Evolutionary conservation across 2,888 invertebrate species (phyloP), one percentile per base, ranked within the genome.

Genomic region (Xestia rhomboidea): DNA sequence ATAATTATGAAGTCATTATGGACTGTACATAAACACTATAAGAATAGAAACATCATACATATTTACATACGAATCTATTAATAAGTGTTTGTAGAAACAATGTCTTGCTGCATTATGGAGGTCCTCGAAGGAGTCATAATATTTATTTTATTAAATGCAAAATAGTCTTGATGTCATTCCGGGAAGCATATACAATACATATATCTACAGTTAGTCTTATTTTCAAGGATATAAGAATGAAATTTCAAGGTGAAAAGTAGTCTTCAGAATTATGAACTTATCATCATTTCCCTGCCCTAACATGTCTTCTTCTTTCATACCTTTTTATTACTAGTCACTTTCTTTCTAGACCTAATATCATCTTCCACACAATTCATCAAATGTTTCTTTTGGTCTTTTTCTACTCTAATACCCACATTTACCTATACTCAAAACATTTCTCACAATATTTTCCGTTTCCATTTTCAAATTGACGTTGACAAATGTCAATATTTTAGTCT

Each of bases 1-100:
- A 77, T 68, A 15, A 82, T 82, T 81, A 82, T 38, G 49, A 34
- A 62, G 63, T 70, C 57, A 72, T 82, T 73, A 70, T n/a, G 38
- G n/a, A 66, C 60, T 13, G 73, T 68, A 66, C 64, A 64, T 27
- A 77, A 77, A 49, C 38, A 64, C 24, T 30, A 10, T 73, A n/a
- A 62, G 75, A 82, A 83, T 79, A 79, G 62, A 82, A 79, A 75
- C 34, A 63, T 15, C 38, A 41, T 41, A 63, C 49, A 41, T 27
- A 83, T 74, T 71, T 60, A 74, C 67, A 83, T 68, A 76, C 18
- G 34, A 49, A 68, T 68, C 68, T 79, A 79, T 60, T 41, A 62
- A 74, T 83, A 83, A 57, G 69, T 69, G 44, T 68, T 27, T 49
- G 57, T 21, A 73, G 69, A 78, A 66, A 67, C 60, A 62, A 67